Conservation (phyloP, 2,113 vertebrate species). For the Lota lota region DNA sequence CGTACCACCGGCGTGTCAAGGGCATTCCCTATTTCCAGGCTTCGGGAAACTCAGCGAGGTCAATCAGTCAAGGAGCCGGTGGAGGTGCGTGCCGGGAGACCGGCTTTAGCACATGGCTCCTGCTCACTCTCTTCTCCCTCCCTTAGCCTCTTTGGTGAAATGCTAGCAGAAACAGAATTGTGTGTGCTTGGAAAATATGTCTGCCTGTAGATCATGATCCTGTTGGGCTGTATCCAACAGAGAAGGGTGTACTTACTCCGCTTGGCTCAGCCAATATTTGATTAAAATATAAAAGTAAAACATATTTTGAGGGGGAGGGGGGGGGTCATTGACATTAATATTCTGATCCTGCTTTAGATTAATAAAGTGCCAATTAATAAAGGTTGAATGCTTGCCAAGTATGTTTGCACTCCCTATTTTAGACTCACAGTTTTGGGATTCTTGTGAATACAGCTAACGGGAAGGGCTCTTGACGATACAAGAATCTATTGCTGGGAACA, state of each 20-base stretch:
- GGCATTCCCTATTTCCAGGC: slow-evolving; percentile 63
- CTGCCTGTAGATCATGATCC: not conserved
- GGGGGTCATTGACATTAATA: slow-evolving; percentile 55
- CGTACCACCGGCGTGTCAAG: slow-evolving; percentile 49
- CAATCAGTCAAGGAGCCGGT: slow-evolving; percentile 56
- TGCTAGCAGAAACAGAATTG: not conserved
- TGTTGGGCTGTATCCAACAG: not conserved
- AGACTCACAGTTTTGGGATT: slow-evolving; percentile 41
- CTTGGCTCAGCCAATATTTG: slow-evolving; percentile 43
- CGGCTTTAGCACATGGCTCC: slow-evolving; percentile 34
- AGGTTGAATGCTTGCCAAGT: not conserved
- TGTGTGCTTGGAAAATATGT: not conserved
- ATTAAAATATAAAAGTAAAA: slow-evolving; percentile 17
- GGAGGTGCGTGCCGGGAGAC: slow-evolving; percentile 44
- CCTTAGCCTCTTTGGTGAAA: not conserved
- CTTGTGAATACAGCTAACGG: slow-evolving; percentile 59
- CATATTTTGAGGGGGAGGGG: slow-evolving; percentile 27
- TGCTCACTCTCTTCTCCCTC: slow-evolving; percentile 20
- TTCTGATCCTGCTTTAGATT: slow-evolving; percentile 50
- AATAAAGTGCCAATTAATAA: slow-evolving; percentile 44
- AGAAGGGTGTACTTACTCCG: not conserved
- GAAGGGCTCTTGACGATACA: slow-evolving; percentile 57
- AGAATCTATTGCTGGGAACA: slow-evolving; percentile 64
- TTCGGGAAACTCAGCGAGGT: slow-evolving; percentile 57
- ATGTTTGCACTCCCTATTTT: slow-evolving; percentile 23